Conservation (phyloP, 2,888 invertebrate species). For the Buathra laborator region DNA sequence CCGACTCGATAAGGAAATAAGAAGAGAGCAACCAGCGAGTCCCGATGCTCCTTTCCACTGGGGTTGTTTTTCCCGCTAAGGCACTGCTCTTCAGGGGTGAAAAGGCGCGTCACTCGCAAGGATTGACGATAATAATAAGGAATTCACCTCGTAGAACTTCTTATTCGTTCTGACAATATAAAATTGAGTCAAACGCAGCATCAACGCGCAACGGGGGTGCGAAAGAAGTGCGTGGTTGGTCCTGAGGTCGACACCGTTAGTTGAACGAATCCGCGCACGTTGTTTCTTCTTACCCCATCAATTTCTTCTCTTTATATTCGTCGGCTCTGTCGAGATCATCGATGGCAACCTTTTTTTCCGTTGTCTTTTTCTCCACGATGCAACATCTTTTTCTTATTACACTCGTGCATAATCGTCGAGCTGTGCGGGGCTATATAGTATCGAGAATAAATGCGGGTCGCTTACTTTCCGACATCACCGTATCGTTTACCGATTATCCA, state of each 20-base stretch:
- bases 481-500: slow-evolving; percentile 41
- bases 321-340: not conserved
- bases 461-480: slow-evolving; percentile 30
- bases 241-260: slow-evolving; percentile 20
- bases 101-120: slow-evolving; percentile 73
- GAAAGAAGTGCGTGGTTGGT: slow-evolving; percentile 21
- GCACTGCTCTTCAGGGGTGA: slow-evolving; percentile 64
- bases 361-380: slow-evolving; percentile 26
- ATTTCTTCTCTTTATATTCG: slow-evolving; percentile 26
- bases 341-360: slow-evolving; percentile 28
- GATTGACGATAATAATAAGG: slow-evolving; percentile 80
- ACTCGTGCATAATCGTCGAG: slow-evolving; percentile 26
- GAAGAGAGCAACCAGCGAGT: not conserved
- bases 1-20: slow-evolving; percentile 34
- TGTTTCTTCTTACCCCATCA: not conserved
- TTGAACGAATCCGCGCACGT: slow-evolving; percentile 17
- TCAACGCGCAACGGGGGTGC: slow-evolving; percentile 41
- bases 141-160: slow-evolving; percentile 37
- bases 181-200: slow-evolving; percentile 79
- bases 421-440: slow-evolving; percentile 15
- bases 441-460: slow-evolving; percentile 57
- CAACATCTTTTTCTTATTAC: slow-evolving; percentile 28
- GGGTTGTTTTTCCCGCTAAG: not conserved
- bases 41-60: slow-evolving; percentile 15
- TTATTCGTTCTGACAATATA: slow-evolving; percentile 73